Conservation (phyloP, 2,797 vertebrate genomes). For the Prunella strophiata region DNA sequence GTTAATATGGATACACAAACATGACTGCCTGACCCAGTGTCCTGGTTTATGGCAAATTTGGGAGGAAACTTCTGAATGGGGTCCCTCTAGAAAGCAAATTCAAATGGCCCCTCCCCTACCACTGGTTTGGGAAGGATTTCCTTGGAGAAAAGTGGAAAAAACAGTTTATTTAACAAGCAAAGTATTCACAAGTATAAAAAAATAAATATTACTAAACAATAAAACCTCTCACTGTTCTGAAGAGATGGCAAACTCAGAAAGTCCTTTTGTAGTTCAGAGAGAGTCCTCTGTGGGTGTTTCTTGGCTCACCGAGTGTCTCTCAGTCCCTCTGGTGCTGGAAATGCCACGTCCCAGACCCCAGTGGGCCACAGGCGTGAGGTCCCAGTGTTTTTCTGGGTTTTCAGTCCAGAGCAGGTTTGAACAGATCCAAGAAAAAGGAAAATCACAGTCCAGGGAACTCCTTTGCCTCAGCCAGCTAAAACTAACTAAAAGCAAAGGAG, state of each 20-base stretch:
- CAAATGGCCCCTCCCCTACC: too few relatives aligned
- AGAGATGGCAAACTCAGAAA: background rate
- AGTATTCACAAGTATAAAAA: background rate
- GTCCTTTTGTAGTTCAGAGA: background rate
- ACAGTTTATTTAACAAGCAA: background rate
- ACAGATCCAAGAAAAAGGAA: too few relatives aligned
- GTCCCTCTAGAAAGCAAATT: background rate
- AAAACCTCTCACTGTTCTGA: background rate
- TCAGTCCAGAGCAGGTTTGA: background rate
- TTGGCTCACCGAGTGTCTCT: background rate
- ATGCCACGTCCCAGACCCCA: fast-evolving
- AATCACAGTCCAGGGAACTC: background rate
- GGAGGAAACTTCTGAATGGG: background rate
- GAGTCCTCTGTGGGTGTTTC: background rate
- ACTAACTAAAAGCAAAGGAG: background rate
- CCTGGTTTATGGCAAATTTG: background rate
- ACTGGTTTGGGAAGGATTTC: background rate
- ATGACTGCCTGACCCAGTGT: background rate
- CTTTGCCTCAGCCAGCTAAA: background rate
- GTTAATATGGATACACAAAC: background rate
- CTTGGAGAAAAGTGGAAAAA: background rate
- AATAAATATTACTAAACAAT: background rate
- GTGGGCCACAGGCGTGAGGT: background rate
- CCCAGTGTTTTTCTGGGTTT: background rate
- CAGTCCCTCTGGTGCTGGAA: background rate